Conservation (phyloP, 1,140 invertebrate species). For the Heliconius melpomene region DNA sequence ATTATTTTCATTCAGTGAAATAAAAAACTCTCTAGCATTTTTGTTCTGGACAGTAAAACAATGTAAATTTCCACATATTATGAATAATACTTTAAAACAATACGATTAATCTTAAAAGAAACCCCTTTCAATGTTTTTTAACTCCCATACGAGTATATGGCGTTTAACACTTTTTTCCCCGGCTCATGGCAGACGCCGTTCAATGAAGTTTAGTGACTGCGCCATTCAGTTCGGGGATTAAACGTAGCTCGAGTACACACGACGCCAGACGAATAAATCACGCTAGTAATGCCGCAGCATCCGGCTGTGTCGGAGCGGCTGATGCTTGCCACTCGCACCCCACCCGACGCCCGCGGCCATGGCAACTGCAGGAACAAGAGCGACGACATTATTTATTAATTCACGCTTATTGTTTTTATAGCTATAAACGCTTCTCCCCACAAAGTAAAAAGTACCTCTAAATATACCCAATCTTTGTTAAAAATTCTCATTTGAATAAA, state of each 20-base stretch:
- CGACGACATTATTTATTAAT: constrained; percentile 64
- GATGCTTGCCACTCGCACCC: constrained; percentile 49
- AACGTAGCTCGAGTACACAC: constrained; percentile 52
- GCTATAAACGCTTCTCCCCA: constrained; percentile 10
- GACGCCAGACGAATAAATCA: constrained; percentile 78
- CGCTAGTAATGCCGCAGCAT: constrained; percentile 69
- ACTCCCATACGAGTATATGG: constrained; percentile 13
- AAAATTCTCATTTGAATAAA: constrained; percentile 20
- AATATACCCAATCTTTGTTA: constrained; percentile 18
- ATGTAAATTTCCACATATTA: neutral
- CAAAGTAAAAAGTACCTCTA: constrained; percentile 6
- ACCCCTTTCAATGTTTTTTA: neutral
- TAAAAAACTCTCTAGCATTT: too few species aligned
- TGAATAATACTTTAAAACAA: too few species aligned
- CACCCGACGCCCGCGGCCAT: constrained; percentile 48
- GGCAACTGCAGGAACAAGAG: constrained; percentile 45
- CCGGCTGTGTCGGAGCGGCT: constrained; percentile 59
- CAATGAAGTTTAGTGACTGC: constrained; percentile 37
- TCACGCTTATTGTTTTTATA: constrained; percentile 56
- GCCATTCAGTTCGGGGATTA: constrained; percentile 60
- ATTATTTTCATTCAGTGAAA: too few species aligned
- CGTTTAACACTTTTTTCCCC: constrained; percentile 58
- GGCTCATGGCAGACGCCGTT: constrained; percentile 40
- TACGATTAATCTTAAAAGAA: neutral
- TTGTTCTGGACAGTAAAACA: too few species aligned